These are phyloP conservation scores for Mormoops blainvillei DNA, from an alignment of 2,113 vertebrate genomes.

Conservation along the genomic window DNA sequence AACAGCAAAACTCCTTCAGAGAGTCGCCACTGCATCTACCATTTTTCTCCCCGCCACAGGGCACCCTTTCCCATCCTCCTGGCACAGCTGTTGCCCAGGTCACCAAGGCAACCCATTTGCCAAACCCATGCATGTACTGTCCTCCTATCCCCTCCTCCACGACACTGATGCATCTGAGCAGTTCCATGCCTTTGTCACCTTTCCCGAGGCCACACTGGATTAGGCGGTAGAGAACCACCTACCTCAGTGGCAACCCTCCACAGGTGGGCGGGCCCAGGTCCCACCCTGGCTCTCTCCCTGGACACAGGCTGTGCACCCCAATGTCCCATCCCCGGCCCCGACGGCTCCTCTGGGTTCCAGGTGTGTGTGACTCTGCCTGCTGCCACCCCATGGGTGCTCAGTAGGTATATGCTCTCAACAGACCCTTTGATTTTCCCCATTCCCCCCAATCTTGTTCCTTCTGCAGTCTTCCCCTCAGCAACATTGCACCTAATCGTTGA, in stretches of 20 bases:
- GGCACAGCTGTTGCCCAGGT: too few relatives aligned
- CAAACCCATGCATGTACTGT: not conserved
- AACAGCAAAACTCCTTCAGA: not conserved
- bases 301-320: not conserved
- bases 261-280: not conserved
- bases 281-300: not conserved
- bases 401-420: not conserved
- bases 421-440: not conserved
- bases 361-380: not conserved
- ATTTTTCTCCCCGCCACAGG: not conserved
- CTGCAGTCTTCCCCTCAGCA: not conserved
- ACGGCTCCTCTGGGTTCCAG: not conserved
- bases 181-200: not conserved
- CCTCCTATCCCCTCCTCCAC: not conserved
- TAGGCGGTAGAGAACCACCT: not conserved
- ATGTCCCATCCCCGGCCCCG: not conserved
- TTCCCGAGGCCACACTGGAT: not conserved
- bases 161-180: not conserved
- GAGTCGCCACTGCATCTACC: not conserved
- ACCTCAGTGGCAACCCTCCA: not conserved
- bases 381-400: accelerated
- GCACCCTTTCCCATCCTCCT: not conserved
- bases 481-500: not conserved
- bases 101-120: not conserved
- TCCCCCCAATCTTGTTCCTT: not conserved